Conservation (phyloP, 1,140 invertebrate genomes). For the Cotesia glomerata region DNA sequence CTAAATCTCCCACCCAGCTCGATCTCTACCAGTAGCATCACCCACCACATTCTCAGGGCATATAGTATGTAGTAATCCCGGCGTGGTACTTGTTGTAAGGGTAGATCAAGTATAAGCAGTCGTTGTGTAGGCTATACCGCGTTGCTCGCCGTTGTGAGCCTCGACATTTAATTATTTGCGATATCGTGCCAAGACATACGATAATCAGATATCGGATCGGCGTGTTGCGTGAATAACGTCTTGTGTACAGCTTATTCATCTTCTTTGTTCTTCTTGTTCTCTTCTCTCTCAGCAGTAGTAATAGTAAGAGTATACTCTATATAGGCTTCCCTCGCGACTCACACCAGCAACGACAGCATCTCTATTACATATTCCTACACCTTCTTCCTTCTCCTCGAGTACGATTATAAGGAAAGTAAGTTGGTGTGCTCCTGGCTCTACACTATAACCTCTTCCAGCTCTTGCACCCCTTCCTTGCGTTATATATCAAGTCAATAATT, state of each 20-base stretch:
- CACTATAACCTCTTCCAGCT: neutral
- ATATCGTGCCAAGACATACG: conserved; percentile 33
- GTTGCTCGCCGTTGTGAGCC: neutral
- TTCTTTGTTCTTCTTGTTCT: neutral
- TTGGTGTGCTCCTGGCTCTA: neutral
- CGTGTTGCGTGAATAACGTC: conserved; percentile 33
- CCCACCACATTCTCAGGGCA: neutral
- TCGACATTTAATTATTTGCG: conserved; percentile 28
- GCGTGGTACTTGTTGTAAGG: neutral
- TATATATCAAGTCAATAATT: conserved; percentile 61
- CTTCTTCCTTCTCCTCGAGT: neutral
- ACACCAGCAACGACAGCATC: neutral
- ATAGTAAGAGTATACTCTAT: too few relatives aligned
- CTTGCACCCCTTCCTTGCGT: conserved; percentile 27
- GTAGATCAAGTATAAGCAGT: neutral
- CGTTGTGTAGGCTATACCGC: neutral
- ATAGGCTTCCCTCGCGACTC: neutral
- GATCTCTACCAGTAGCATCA: neutral
- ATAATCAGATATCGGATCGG: conserved; percentile 38
- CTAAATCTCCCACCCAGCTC: neutral
- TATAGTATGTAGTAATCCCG: neutral
- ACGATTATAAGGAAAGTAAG: neutral
- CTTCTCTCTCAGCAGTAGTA: neutral
- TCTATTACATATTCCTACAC: neutral
- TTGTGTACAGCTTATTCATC: neutral